These are phyloP conservation scores for Ailurus styani DNA, from an alignment of 2,113 vertebrate species.

Conservation along the genomic window DNA sequence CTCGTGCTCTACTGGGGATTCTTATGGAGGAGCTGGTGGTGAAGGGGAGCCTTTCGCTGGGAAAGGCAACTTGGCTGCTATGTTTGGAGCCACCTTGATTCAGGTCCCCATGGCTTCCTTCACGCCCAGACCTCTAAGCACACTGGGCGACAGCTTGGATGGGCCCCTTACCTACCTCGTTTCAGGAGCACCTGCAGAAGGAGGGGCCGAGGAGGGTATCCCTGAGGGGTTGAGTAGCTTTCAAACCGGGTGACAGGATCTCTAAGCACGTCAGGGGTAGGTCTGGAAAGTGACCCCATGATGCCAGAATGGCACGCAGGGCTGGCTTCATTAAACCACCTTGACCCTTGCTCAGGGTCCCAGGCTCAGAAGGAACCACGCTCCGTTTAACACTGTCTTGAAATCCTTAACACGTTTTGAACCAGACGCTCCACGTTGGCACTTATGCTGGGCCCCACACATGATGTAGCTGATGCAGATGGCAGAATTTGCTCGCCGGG, in stretches of 20 bases:
- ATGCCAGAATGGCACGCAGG: background rate
- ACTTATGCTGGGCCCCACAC: background rate
- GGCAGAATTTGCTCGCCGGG: fast-evolving
- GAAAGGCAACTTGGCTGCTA: background rate
- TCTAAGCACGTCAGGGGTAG: background rate
- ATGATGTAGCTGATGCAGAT: no score
- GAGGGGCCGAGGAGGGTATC: background rate
- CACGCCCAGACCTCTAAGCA: background rate
- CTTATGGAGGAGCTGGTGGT: background rate
- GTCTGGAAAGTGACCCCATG: background rate
- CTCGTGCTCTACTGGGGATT: background rate
- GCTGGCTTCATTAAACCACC: background rate
- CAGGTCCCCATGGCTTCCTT: background rate
- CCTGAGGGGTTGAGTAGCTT: background rate
- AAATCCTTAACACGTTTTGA: background rate
- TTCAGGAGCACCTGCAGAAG: background rate
- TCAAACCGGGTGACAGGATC: background rate
- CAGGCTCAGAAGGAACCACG: fast-evolving
- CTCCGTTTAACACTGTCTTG: background rate
- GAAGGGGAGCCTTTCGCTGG: background rate
- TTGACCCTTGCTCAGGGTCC: background rate
- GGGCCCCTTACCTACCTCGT: background rate
- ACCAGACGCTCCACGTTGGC: background rate
- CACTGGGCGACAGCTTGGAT: background rate
- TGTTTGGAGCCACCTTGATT: background rate